Base-by-base conservation (phyloP, 2,797 vertebrate species). In the Chaetophractus vellerosus region DNA sequence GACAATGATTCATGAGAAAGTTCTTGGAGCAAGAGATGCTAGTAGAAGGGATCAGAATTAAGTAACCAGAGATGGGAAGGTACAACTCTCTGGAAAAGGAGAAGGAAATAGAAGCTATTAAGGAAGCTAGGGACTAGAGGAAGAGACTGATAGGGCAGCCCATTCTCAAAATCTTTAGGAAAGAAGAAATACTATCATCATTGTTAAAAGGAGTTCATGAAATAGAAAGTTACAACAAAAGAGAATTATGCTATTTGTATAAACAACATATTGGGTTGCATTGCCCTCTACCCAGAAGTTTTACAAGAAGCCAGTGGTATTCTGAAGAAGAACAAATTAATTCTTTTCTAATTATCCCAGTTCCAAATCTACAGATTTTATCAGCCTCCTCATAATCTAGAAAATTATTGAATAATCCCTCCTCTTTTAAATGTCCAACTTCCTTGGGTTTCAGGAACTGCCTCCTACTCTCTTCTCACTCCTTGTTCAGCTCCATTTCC, bases 361-460 rank as follows among this genome's bases (percentile, higher is more conserved):
- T 50, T 69, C 9, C 45, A 84, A 76, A 78, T 92, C 68, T 90
- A 38, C 68, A 36, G 28, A 50, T 84, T 75, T 75, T n/a, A 84
- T 92, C 61, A 33, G 48, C 36, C 9, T 55, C 8, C 28, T 41
- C 6, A 19, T 64, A 86, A 87, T 11, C 52, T 72, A 48, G 16
- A 76, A 76, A 76, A 68, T 15, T 28, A 50, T 12, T 61, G 61
- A 79, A 61, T 21, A 95, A 28, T 68, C 38, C 5, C 23, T 80
- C 57, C 50, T 59, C 50, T 9, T 19, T 83, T 50, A 64, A 80
- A 33, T 31, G 5, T 3, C n/a, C 41, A 59, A 36, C 80, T 87
- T 81, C 68, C n/a, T 31, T 18, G 33, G 71, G 12, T 31, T 76
- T 19, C 26, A 64, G 33, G 10, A 7, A 50, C 9, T 7, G 23